Evolutionary conservation across 2,113 vertebrate genomes (phyloP).

Genomic region (Erinaceus europaeus): DNA sequence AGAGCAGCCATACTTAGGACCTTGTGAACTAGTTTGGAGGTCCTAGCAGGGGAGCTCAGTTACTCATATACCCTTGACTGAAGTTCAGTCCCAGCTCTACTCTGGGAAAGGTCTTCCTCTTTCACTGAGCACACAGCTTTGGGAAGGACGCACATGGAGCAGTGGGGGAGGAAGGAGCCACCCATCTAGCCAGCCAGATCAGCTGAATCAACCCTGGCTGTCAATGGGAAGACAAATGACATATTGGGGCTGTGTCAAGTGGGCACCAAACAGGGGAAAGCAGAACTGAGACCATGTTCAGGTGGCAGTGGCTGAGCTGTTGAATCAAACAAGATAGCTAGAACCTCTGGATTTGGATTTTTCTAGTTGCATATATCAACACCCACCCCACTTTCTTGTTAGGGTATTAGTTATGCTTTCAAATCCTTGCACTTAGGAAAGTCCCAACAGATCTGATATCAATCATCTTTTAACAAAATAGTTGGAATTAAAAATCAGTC

Average conservation of each 20-base stretch:
- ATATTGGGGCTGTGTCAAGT: too few relatives aligned
- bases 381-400: neutral
- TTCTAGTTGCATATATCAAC: neutral
- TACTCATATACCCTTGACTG: too few relatives aligned
- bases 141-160: too few relatives aligned
- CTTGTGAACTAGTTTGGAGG: too few relatives aligned
- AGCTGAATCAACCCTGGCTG: too few relatives aligned
- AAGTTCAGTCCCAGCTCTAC: too few relatives aligned
- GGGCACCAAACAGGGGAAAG: neutral
- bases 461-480: neutral
- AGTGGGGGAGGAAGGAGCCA: too few relatives aligned
- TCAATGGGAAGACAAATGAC: too few relatives aligned
- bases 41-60: too few relatives aligned
- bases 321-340: neutral
- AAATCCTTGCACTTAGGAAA: neutral
- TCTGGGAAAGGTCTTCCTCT: too few relatives aligned
- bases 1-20: neutral
- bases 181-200: too few relatives aligned
- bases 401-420: neutral
- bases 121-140: too few relatives aligned
- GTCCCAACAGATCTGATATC: neutral
- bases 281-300: neutral
- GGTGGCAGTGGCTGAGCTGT: neutral
- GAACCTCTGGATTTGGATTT: neutral
- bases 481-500: neutral